Percentiles rank a stretch among this genome's conserved stretches.
phyloP scores from a whole-genome alignment of 2,113 vertebrate genomes.

The Leucopsar rothschildi region DNA sequence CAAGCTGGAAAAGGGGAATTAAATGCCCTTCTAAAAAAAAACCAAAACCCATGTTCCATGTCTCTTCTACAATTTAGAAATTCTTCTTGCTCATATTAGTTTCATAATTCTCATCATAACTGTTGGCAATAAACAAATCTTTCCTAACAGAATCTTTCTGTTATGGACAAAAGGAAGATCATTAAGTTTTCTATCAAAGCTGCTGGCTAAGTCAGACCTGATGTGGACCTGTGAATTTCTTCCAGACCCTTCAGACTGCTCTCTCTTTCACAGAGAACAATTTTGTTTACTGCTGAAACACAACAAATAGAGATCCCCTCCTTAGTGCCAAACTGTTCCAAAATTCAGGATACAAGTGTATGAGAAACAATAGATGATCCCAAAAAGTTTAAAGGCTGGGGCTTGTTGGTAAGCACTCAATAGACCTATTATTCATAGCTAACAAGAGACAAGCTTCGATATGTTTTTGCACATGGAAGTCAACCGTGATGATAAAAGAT shows the following conservation, averaged over 20 bases:
- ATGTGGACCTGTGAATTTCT: neutral
- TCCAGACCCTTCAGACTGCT: neutral
- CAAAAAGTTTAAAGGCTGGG: neutral
- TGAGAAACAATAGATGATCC: neutral
- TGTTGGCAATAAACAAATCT: neutral
- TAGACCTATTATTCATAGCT: neutral
- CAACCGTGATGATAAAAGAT: neutral
- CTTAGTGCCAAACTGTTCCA: neutral
- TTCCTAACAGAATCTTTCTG: neutral
- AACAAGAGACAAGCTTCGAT: neutral
- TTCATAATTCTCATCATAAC: neutral
- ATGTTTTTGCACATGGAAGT: neutral
- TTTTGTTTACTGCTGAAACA: neutral
- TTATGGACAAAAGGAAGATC: neutral
- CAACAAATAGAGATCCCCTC: neutral
- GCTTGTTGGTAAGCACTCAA: neutral
- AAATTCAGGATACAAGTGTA: neutral
- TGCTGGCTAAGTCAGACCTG: neutral
- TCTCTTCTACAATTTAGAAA: neutral
- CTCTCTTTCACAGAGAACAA: neutral
- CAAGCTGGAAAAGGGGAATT: neutral
- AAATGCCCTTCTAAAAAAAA: neutral
- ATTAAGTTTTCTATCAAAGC: neutral
- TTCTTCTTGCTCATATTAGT: neutral
- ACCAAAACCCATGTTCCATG: neutral